Percentiles rank a stretch among this genome's conserved stretches.
These are phyloP conservation scores for Pseudorhombus dupliciocellatus DNA, from an alignment of 2,113 vertebrate genomes.

Conservation along the genomic window DNA sequence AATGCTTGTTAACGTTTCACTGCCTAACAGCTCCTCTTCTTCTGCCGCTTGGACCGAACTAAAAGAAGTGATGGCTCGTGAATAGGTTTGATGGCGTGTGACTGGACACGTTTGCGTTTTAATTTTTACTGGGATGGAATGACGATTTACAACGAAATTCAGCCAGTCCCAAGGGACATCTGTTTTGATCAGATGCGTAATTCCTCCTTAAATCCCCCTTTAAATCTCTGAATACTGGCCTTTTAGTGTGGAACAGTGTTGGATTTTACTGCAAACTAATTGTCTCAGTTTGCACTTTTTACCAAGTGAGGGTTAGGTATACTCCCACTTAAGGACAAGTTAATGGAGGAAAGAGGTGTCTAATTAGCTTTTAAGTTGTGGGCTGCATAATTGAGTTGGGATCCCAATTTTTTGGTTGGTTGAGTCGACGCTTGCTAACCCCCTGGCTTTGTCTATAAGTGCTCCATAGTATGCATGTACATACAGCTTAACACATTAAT, in stretches of 20 bases:
- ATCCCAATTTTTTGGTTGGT: slow-evolving; percentile 47
- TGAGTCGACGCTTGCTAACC: slow-evolving; percentile 30
- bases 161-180: too few relatives aligned
- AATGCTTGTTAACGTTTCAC: not conserved
- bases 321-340: slow-evolving; percentile 5
- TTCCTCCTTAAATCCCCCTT: not conserved
- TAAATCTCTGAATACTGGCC: not conserved
- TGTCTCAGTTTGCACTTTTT: slow-evolving; percentile 10
- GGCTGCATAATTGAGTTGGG: slow-evolving; percentile 49
- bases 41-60: not conserved
- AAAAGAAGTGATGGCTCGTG: not conserved
- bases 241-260: not conserved
- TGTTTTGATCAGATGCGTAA: too few relatives aligned
- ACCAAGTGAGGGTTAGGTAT: not conserved
- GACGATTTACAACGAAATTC: not conserved
- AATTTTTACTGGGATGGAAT: not conserved
- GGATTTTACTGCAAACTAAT: slow-evolving; percentile 1
- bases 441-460: not conserved
- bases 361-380: slow-evolving; percentile 46
- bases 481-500: not conserved
- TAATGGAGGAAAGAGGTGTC: slow-evolving; percentile 41
- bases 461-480: not conserved
- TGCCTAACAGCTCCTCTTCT: not conserved
- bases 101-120: slow-evolving; percentile 36
- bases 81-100: slow-evolving; percentile 2